Base-by-base conservation (phyloP, 2,888 invertebrate species). In the Hetaerina titia region DNA sequence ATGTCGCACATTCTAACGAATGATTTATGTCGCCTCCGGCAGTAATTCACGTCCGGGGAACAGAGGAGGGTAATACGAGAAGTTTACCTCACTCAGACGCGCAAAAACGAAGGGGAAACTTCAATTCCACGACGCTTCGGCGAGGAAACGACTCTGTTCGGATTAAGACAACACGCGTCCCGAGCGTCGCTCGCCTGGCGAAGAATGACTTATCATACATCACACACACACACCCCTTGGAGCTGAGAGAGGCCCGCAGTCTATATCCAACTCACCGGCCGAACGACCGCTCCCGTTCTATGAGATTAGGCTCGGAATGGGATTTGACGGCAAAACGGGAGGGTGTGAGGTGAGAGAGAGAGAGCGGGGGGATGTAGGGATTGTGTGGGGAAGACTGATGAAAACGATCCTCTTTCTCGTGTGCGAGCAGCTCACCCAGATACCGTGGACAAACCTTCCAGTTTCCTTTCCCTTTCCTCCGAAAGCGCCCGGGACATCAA, bases 141-240 rank as follows among this genome's bases (percentile, higher is more conserved):
- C 81, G 19, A 8, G 69, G n/a, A 69, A n/a, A 69, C 69, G 69
- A 69, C 69, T 69, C 81, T 13, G 81, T 31, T 15, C 13, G 81
- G 81, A 81, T 81, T 81, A 81, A 81, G 81, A 81, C 81, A 81
- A 81, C 81, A 81, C 81, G 81, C 81, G 2, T 81, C 81, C 31
- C 81, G 25, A 31, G 81, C 25, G 81, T 22, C 81, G 81, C 31
- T 31, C n/a, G 11, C 31, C 81, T 5, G 0, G 25, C 81, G 81
- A 81, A 81, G 81, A 81, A 81, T 81, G 81, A 31, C 81, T 15
- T 15, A 81, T 31, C 81, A 81, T 81, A 81, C 81, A 81, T 81
- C 81, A 81, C 19, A 31, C 31, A 31, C 81, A 81, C 19, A 31
- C 31, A 31, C 31, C 25, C 69, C 69, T 69, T 69, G 11, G 17